phyloP scores from a whole-genome alignment of 1,140 invertebrate genomes.

The Aphelenchoides fujianensis region DNA sequence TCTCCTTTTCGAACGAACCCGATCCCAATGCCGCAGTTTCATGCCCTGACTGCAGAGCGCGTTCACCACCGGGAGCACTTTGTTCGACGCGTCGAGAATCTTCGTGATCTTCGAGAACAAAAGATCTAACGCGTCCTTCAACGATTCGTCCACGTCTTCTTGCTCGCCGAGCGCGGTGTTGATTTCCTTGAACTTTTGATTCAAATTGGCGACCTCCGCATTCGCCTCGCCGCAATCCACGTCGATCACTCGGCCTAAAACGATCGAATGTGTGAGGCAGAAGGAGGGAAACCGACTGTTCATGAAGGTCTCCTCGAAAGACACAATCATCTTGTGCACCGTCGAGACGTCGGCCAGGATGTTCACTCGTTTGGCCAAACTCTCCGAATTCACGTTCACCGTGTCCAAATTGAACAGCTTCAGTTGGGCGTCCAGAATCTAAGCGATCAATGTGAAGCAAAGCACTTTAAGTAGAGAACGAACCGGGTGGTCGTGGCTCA shows the following conservation, averaged over 20 bases:
- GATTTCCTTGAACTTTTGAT: constrained; percentile 22
- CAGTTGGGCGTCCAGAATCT: constrained; percentile 23
- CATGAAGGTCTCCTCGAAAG: constrained; percentile 35
- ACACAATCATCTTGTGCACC: constrained; percentile 34
- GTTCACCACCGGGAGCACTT: constrained; percentile 34
- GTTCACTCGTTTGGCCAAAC: neutral
- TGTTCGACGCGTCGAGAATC: constrained; percentile 34
- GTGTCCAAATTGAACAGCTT: constrained; percentile 21
- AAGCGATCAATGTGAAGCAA: neutral
- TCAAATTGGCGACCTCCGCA: constrained; percentile 27
- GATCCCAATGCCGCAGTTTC: constrained; percentile 39
- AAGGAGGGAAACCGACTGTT: constrained; percentile 29
- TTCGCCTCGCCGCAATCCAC: constrained; percentile 29
- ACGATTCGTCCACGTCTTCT: constrained; percentile 22
- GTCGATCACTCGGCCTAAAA: constrained; percentile 29
- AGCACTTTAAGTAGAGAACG: constrained; percentile 1
- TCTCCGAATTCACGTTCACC: constrained; percentile 35
- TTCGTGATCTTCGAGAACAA: constrained; percentile 34
- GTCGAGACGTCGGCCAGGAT: constrained; percentile 34
- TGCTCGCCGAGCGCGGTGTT: constrained; percentile 16
- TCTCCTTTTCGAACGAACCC: neutral
- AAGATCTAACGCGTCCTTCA: constrained; percentile 31
- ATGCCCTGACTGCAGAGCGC: constrained; percentile 37
- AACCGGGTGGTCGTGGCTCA: constrained; percentile 32
- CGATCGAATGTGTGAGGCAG: neutral